Conservation (phyloP, 2,888 invertebrate species). For the Oeneis ivallda region DNA sequence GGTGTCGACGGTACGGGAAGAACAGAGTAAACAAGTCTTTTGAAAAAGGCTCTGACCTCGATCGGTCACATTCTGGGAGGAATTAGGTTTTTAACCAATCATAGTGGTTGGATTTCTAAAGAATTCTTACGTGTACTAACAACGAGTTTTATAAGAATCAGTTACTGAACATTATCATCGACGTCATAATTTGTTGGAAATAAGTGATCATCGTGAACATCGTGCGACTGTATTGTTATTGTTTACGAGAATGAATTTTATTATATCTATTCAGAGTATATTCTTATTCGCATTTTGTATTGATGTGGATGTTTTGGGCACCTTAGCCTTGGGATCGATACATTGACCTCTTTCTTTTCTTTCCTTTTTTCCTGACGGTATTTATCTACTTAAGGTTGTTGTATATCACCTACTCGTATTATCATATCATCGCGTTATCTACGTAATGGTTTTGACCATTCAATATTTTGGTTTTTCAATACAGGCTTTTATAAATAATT, state of each 20-base stretch:
- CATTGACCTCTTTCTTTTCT: too few relatives aligned
- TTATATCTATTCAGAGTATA: too few relatives aligned
- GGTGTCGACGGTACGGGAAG: constrained; percentile 47
- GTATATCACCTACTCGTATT: too few relatives aligned
- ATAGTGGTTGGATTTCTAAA: constrained; percentile 27
- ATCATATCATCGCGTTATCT: too few relatives aligned
- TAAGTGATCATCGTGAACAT: background rate
- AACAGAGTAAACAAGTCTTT: constrained; percentile 44
- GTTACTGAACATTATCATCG: background rate
- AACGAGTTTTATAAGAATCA: constrained; percentile 3
- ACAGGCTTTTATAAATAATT: too few relatives aligned
- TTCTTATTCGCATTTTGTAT: background rate
- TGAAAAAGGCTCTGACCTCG: constrained; percentile 47
- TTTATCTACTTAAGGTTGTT: too few relatives aligned
- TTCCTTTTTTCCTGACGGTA: too few relatives aligned
- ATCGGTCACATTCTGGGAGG: constrained; percentile 33
- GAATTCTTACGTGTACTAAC: constrained; percentile 25
- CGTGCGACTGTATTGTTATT: too few relatives aligned
- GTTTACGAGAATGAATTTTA: background rate
- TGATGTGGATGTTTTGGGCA: background rate
- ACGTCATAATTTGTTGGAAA: constrained; percentile 7
- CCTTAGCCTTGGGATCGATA: too few relatives aligned
- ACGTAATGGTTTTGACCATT: too few relatives aligned
- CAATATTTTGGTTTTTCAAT: too few relatives aligned
- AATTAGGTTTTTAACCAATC: constrained; percentile 26